A percentile compares a stretch with the other conserved stretches of the same genome.
phyloP scores from a whole-genome alignment of 1,140 invertebrate genomes.

The Scylla paramamosain region DNA sequence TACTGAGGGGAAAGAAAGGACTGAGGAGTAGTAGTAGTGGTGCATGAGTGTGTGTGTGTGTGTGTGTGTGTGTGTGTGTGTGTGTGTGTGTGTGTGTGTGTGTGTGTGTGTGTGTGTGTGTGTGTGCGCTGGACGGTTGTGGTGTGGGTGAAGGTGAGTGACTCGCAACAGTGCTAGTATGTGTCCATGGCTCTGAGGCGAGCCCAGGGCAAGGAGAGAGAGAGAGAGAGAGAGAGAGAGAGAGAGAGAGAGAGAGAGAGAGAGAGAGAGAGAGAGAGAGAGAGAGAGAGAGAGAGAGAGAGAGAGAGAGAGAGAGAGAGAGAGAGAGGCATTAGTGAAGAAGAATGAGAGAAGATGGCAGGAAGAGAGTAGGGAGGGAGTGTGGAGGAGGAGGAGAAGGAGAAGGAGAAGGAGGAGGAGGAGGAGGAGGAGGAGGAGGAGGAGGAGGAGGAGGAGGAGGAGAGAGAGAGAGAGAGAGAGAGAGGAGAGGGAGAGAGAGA shows the following conservation, averaged over 20 bases:
- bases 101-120: no score
- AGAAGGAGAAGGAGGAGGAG: not conserved
- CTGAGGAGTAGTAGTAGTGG: no score
- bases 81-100: no score
- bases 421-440: not conserved
- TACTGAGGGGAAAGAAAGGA: no score
- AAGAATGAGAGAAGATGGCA: not conserved
- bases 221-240: no score
- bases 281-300: not conserved
- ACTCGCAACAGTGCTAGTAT: no score
- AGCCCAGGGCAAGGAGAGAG: no score
- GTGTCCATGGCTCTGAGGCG: no score
- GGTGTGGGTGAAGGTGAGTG: not conserved
- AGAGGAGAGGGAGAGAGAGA: not conserved
- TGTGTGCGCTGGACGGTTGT: not conserved
- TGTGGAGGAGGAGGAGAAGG: not conserved
- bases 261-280: constrained; percentile 30
- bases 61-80: no score
- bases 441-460: not conserved
- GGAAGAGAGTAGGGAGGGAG: not conserved
- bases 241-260: not conserved
- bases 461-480: not conserved
- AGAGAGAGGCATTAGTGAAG: not conserved
- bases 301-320: not conserved
- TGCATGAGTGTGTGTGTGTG: no score